Evolutionary conservation across 2,797 vertebrate species (phyloP).

Genomic region (Gallirallus australis): DNA sequence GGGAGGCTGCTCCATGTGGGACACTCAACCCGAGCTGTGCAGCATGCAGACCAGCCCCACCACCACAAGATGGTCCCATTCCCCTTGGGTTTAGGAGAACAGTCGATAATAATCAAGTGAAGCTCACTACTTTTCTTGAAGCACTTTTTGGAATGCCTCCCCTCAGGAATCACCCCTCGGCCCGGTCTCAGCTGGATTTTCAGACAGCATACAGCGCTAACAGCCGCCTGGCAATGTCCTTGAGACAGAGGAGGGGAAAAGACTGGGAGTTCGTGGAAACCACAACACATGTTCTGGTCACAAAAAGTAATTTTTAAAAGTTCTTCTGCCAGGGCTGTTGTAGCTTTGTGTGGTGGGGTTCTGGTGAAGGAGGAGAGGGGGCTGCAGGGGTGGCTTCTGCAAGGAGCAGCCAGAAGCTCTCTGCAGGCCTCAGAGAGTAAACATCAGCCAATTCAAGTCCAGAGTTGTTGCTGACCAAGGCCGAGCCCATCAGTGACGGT

Average conservation of each 20-base stretch:
- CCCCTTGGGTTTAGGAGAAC: not conserved
- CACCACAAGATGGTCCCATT: not conserved
- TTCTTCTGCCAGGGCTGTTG: not conserved
- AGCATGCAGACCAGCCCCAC: rapidly evolving
- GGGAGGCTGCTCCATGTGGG: rapidly evolving
- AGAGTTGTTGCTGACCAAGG: too few relatives aligned
- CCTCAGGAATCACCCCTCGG: not conserved
- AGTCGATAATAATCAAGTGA: not conserved
- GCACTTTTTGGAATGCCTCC: not conserved
- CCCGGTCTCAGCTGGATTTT: not conserved
- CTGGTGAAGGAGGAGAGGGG: too few relatives aligned
- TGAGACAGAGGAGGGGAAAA: not conserved
- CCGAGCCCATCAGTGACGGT: too few relatives aligned
- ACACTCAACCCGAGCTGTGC: not conserved
- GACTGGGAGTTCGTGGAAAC: not conserved
- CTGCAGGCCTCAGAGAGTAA: too few relatives aligned
- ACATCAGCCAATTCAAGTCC: too few relatives aligned
- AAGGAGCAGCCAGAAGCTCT: too few relatives aligned
- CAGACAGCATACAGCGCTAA: not conserved
- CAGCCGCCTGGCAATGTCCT: not conserved
- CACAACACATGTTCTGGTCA: not conserved
- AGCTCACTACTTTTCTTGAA: not conserved
- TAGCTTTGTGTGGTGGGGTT: too few relatives aligned
- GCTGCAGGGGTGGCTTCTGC: too few relatives aligned
- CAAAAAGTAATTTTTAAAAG: not conserved